Conservation (phyloP, 2,888 invertebrate genomes). For the Acleris holmiana region DNA sequence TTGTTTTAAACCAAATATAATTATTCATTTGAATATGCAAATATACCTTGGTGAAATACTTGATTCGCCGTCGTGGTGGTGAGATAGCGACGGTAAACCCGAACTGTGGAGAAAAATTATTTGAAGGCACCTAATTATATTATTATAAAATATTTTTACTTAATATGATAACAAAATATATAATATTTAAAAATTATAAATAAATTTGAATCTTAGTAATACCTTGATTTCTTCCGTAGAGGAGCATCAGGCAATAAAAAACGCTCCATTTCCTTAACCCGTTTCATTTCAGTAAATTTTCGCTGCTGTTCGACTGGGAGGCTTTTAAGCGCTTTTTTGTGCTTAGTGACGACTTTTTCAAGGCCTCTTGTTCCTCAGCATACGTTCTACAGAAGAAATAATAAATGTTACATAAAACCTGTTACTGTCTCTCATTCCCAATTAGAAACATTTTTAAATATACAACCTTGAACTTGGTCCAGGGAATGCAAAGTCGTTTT, state of each 20-base stretch:
- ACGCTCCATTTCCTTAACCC: background rate
- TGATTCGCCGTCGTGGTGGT: no score
- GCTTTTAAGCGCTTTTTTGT: constrained; percentile 6
- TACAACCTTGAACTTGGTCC: constrained; percentile 7
- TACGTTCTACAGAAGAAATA: background rate
- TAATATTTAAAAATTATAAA: background rate
- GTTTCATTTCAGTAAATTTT: constrained; percentile 3
- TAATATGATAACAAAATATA: background rate
- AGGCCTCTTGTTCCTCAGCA: background rate
- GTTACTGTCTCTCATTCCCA: background rate
- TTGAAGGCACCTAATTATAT: background rate
- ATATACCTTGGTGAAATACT: no score
- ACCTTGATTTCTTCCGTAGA: constrained; percentile 5
- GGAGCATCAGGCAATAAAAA: background rate
- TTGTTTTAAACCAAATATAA: no score
- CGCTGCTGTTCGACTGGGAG: background rate
- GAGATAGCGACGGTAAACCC: no score
- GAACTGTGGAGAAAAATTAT: background rate
- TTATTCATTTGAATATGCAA: no score
- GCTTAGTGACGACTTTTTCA: background rate
- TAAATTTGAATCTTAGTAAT: background rate
- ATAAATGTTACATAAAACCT: background rate
- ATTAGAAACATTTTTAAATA: background rate
- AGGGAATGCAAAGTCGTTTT: background rate
- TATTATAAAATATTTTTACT: no score